Evolutionary conservation across 2,113 vertebrate genomes (phyloP), one percentile per base, ranked within the genome.

Genomic region (Neotoma lepida): DNA sequence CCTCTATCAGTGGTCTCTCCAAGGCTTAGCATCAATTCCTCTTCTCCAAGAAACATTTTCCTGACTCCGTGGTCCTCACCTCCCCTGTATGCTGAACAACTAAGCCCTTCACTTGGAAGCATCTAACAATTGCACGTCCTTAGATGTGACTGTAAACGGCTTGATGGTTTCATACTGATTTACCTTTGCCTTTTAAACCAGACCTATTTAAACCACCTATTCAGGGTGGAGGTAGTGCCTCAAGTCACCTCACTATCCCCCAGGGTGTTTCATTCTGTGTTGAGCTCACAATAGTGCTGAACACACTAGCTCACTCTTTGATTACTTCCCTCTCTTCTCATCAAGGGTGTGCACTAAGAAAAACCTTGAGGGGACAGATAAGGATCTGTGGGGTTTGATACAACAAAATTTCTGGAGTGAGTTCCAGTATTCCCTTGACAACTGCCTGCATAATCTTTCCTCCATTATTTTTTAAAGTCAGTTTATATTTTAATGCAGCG

Each of bases 381-480:
- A 95, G 95, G 94, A 95, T 90, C 85, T 96, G n/a, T 33, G 80
- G 66, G 5, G 44, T 77, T 82, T 95, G 58, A 81, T 86, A 86
- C 41, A 96, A 88, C 13, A 86, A 30, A 92, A 77, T 88, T 91
- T 94, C 66, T 88, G 39, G 44, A 95, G 86, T 82, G 93, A 94
- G 86, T 94, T 93, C 15, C 56, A 92, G n/a, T 81, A 82, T 97
- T 93, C 71, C 80, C 93, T 95, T 95, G 94, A 93, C 81, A 90
- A 63, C 39, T 96, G 85, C 28, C 76, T 96, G 91, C 66, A 95
- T 96, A 96, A 95, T 86, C 91, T 89, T 73, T 58, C 82, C 90
- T 96, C 96, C 88, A 94, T 96, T 96, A 96, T 94, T 94, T 94
- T 96, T 96, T 88, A 95, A 97, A 96, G 46, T 86, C 66, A 28